Evolutionary conservation across 2,797 vertebrate species (phyloP), one percentile per base, ranked within the genome.

Genomic region (Lepidocolaptes lacrymiger): DNA sequence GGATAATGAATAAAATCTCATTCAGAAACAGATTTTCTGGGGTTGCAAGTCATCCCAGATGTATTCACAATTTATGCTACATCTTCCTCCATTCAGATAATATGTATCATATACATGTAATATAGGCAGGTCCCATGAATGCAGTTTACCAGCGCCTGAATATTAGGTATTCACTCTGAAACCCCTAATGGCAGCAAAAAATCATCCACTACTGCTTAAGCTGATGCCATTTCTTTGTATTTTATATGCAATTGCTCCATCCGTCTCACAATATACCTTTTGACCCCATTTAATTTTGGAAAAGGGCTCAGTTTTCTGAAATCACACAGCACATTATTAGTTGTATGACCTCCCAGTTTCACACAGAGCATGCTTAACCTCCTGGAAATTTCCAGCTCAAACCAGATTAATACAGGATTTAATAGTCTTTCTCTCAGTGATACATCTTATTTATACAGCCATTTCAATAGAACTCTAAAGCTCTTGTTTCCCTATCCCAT

Each of bases 381-480:
- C 89, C 95, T 88, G 64, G 75, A 96, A 96, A 87, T 56, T 89
- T 92, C 86, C 58, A 77, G 37, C 32, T 89, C 34, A 77, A 32
- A 71, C 5, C 20, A 80, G 41, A 89, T 48, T 87, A 89, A 85
- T 43, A 61, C 7, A 91, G 28, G 24, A 62, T 85, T 62, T 88
- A 82, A 87, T 6, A 91, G 74, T 19, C 5, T 59, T 64, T 88
- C 44, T 76, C 2, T 76, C 36, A 64, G 49, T 72, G 28, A 77
- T 73, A 55, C 5, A 6, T 54, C 75, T 91, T 79, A 87, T 77
- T 87, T 88, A 32, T 54, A 23, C 8, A 85, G 37, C 4, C 17
- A 56, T 81, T 95, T 86, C 30, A 83, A 55, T 2, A 85, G 32
- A 74, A 74, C 20, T 74, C 37, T 58, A 22, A 79, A 85, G 27